Evolutionary conservation across 2,113 vertebrate genomes (phyloP).

Genomic region (Elgaria multicarinata): DNA sequence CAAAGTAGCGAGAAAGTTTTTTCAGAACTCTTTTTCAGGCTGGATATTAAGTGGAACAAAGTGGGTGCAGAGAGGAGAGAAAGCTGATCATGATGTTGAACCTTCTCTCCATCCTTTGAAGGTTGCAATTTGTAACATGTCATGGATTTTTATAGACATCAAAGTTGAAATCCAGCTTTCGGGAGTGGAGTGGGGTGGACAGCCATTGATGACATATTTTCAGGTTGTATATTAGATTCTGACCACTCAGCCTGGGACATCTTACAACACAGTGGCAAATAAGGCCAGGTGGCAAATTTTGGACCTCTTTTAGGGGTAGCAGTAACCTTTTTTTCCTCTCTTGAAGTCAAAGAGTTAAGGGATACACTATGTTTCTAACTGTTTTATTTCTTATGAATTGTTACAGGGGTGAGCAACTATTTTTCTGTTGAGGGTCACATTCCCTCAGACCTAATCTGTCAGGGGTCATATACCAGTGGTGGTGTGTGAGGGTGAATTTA

Average conservation of each 20-base stretch:
- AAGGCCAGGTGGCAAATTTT: not conserved
- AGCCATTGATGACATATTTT: not conserved
- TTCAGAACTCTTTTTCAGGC: not conserved
- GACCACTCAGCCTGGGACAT: not conserved
- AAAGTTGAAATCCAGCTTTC: not conserved
- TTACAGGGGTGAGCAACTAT: too few relatives aligned
- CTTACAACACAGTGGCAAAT: not conserved
- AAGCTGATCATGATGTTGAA: not conserved
- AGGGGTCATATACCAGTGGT: too few relatives aligned
- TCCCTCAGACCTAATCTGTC: too few relatives aligned
- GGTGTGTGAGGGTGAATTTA: too few relatives aligned
- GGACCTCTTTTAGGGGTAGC: not conserved
- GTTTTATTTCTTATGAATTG: not conserved
- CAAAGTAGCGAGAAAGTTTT: not conserved
- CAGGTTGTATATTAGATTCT: not conserved
- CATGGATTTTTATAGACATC: not conserved
- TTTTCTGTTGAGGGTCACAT: too few relatives aligned
- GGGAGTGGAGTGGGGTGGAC: not conserved
- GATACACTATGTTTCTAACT: not conserved
- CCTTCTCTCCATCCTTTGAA: not conserved
- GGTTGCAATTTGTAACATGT: not conserved
- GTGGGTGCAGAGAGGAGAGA: not conserved
- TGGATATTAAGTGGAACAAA: not conserved
- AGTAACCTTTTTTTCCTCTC: not conserved
- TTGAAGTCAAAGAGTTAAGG: not conserved